These are phyloP conservation scores for Gobio occitaniae DNA, from an alignment of 2,797 vertebrate species.

Conservation along the genomic window DNA sequence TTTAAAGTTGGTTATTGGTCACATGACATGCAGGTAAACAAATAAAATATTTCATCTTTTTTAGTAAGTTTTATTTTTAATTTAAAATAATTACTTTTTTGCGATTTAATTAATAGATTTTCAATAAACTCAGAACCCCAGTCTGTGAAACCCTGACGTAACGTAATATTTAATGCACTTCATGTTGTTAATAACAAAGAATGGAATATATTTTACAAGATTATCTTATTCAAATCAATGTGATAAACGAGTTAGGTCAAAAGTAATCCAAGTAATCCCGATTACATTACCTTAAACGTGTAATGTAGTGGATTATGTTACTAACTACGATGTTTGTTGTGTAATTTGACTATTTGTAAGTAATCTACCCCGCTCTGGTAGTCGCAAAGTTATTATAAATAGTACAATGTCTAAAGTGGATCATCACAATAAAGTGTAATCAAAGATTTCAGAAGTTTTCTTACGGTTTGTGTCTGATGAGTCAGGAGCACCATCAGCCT, in stretches of 20 bases:
- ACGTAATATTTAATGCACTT: background rate
- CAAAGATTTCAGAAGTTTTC: background rate
- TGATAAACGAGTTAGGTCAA: background rate
- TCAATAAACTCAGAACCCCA: background rate
- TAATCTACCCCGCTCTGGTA: background rate
- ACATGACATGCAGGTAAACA: background rate
- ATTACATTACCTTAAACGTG: background rate
- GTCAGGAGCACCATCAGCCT: slow-evolving; percentile 19
- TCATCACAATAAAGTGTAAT: background rate
- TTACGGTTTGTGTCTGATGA: slow-evolving; percentile 49
- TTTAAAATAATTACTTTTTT: background rate
- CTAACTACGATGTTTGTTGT: background rate
- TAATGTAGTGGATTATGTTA: background rate
- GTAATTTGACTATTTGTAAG: background rate
- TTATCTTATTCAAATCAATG: background rate
- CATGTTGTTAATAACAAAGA: too few species aligned
- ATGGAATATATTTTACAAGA: background rate
- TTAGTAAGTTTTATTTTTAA: background rate
- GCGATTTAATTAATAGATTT: background rate
- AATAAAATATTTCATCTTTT: background rate
- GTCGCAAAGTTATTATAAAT: background rate
- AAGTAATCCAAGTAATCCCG: background rate
- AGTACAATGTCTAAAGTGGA: background rate
- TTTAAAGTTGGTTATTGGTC: background rate
- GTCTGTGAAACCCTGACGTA: background rate